Base-by-base conservation (phyloP, 2,888 invertebrate species). In the Crioceris asparagi region DNA sequence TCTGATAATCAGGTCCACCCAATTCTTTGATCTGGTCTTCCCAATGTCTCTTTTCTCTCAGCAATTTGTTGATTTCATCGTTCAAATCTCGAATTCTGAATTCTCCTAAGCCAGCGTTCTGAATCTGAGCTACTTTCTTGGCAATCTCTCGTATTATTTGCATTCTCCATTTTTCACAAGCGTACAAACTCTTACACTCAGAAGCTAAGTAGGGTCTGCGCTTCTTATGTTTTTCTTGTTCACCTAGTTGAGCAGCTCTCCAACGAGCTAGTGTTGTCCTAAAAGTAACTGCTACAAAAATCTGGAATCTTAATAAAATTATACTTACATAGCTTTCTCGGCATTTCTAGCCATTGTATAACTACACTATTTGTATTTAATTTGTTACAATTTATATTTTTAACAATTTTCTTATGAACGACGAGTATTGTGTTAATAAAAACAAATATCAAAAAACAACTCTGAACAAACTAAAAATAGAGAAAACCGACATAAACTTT, bases 101-200 rank as follows among this genome's bases (percentile, higher is more conserved):
- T 66, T 99, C 98, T 3, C 98, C 98, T n/a, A 98, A 72, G 39
- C 98, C 98, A 47, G 98, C 92, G 67, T 97, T 97, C 63, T 99
- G 98, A 60, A 99, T 99, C 65, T 96, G 93, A 2, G 97, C 88
- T 0, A 99, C 97, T 71, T 98, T 99, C 59, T 93, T 88, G 0
- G 97, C 92, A 27, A 98, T 85, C 67, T 99, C 98, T 38, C 94
- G 72, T 38, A 98, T 90, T 41, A 99, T 93, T 62, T 98, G 96
- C 64, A 92, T 73, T 45, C 98, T 72, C 83, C 93, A 97, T 68
- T 91, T 93, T 61, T 98, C 96, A 21, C 93, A 90, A 59, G 91
- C 88, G 25, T 81, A 79, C 23, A 97, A 64, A 57, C 90, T 90
- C 49, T 80, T 81, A 67, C 97, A 98, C 59, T 97, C 93, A 0